Evolutionary conservation across 2,797 vertebrate species (phyloP).

Genomic region (Myoxocephalus aenaeus): DNA sequence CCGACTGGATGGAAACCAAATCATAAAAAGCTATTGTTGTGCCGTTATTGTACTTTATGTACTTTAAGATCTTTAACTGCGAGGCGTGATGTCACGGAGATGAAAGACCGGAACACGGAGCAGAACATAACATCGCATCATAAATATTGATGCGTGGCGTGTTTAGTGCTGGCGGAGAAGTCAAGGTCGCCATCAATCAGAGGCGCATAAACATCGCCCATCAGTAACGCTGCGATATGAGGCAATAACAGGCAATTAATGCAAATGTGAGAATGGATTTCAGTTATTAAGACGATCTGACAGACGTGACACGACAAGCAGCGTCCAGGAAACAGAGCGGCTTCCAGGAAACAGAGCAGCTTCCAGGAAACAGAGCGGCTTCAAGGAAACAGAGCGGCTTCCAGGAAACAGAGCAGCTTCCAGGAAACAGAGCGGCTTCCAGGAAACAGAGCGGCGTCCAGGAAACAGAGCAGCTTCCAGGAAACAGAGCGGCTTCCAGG

Average conservation of each 20-base stretch:
- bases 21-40: background rate
- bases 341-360: too few relatives aligned
- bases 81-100: background rate
- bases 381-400: too few relatives aligned
- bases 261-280: background rate
- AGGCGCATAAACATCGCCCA: accelerated
- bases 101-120: slow-evolving; percentile 14
- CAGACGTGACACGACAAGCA: background rate
- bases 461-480: too few relatives aligned
- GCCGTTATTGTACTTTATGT: background rate
- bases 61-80: background rate
- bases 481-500: too few relatives aligned
- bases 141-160: slow-evolving; percentile 1
- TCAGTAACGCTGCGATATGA: background rate
- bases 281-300: background rate
- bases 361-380: too few relatives aligned
- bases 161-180: background rate
- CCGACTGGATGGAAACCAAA: background rate
- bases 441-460: too few relatives aligned
- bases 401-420: too few relatives aligned
- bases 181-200: slow-evolving; percentile 36
- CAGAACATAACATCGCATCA: slow-evolving; percentile 4
- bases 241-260: slow-evolving; percentile 7
- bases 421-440: too few relatives aligned
- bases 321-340: too few relatives aligned